phyloP scores from a whole-genome alignment of 2,113 vertebrate species.

The Eulacestoma nigropectus region DNA sequence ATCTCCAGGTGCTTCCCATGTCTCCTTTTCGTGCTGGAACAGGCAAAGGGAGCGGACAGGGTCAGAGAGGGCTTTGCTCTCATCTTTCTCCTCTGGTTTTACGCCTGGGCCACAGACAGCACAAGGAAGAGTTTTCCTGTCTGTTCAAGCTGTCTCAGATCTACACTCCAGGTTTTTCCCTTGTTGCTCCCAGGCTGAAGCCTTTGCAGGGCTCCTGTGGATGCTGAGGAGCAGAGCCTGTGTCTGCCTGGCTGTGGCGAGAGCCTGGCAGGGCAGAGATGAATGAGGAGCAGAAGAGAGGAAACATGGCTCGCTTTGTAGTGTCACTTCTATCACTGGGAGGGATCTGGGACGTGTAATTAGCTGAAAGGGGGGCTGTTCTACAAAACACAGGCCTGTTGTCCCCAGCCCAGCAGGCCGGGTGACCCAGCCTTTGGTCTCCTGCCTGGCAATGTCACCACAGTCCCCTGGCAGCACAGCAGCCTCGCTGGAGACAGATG shows the following conservation, averaged over 20 bases:
- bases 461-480: background rate
- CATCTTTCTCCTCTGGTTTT: background rate
- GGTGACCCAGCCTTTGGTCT: conserved; percentile 5
- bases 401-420: background rate
- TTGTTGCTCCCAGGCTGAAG: background rate
- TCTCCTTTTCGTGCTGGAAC: background rate
- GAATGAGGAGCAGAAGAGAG: background rate
- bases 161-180: background rate
- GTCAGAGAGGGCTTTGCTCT: background rate
- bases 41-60: background rate
- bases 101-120: background rate
- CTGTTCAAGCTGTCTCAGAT: background rate
- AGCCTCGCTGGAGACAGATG: conserved; percentile 6
- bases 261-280: background rate
- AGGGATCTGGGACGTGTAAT: background rate
- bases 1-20: background rate
- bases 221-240: background rate
- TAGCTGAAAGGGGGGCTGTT: conserved; percentile 22
- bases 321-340: background rate
- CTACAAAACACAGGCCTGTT: background rate
- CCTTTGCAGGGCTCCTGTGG: background rate
- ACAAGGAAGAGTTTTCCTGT: background rate
- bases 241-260: background rate
- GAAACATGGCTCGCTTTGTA: background rate
- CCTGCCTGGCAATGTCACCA: background rate